phyloP scores from a whole-genome alignment of 2,797 vertebrate genomes.

The Cephalopachus bancanus region DNA sequence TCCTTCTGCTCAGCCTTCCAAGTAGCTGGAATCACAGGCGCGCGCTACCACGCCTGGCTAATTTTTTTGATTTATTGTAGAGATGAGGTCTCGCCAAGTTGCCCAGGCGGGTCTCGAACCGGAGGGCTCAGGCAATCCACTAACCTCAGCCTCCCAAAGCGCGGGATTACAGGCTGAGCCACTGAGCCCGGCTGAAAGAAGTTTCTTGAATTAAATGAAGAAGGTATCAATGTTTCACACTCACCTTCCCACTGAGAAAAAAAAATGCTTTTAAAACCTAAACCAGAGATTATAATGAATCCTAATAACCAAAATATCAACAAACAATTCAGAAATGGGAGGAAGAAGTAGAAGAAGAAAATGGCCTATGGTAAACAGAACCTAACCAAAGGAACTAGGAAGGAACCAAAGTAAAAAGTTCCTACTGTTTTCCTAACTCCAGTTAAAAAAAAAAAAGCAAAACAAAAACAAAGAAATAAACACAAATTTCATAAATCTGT shows the following conservation, averaged over 20 bases:
- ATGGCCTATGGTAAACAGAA: slow-evolving; percentile 59
- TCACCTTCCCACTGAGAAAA: neutral
- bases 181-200: neutral
- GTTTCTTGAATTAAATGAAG: slow-evolving; percentile 59
- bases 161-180: too few species aligned
- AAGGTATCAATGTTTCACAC: slow-evolving; percentile 12
- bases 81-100: too few species aligned
- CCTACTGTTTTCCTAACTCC: slow-evolving; percentile 35
- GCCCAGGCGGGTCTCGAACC: too few species aligned
- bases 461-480: neutral
- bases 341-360: slow-evolving; percentile 28
- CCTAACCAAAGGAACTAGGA: neutral
- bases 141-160: too few species aligned
- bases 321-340: slow-evolving; percentile 61
- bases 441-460: neutral
- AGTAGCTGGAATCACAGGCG: too few species aligned
- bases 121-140: too few species aligned
- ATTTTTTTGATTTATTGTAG: too few species aligned
- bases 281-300: slow-evolving; percentile 43
- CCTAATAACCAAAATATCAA: slow-evolving; percentile 59
- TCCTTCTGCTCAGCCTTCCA: too few species aligned
- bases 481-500: slow-evolving; percentile 36
- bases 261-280: slow-evolving; percentile 24
- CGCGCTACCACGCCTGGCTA: too few species aligned
- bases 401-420: slow-evolving; percentile 64